Evolutionary conservation across 2,113 vertebrate species (phyloP), one percentile per base, ranked within the genome.

Genomic region (Lepus europaeus): DNA sequence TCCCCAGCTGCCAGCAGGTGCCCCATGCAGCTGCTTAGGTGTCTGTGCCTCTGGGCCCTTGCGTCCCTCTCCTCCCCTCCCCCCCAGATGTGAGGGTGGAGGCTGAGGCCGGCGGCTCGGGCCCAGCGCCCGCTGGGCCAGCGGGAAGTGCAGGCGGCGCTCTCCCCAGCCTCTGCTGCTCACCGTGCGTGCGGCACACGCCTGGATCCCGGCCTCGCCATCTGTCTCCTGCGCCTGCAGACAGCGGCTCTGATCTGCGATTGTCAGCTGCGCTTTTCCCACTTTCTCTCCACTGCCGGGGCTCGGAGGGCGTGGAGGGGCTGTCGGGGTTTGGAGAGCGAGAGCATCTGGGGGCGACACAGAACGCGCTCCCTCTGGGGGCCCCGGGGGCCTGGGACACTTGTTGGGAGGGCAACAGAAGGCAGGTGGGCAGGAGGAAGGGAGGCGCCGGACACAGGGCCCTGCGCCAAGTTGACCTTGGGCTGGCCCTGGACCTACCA

Each of bases 161-260:
- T 2, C 7, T 13, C 39, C 5, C 89, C 70, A 45, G 45, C 33
- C 79, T 51, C 33, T 0, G 64, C 76, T 11, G 72, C 45, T 69
- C 72, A 6, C 81, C 0, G 45, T 16, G 85, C 59, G 63, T 56
- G 5, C 6, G 25, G 66, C 72, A 68, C 4, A 72, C 51, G 63
- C 92, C 33, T n/a, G 94, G 90, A 73, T 33, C 9, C 8, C 73
- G 3, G n/a, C 73, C 73, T n/a, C 12, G 1, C 94, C 93, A n/a
- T 39, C 10, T 90, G 84, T 45, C 93, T 76, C 72, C 4, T 1
- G 83, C 76, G 72, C 70, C 78, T 3, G n/a, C 11, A 33, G 72
- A 79, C 81, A 51, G 63, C 73, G 0, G 90, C 33, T 89, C 64
- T 91, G 66, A 85, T 97, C 79, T 97, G 96, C 74, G 25, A 59